phyloP scores from a whole-genome alignment of 1,140 invertebrate genomes.

The Drosophila simulans region DNA sequence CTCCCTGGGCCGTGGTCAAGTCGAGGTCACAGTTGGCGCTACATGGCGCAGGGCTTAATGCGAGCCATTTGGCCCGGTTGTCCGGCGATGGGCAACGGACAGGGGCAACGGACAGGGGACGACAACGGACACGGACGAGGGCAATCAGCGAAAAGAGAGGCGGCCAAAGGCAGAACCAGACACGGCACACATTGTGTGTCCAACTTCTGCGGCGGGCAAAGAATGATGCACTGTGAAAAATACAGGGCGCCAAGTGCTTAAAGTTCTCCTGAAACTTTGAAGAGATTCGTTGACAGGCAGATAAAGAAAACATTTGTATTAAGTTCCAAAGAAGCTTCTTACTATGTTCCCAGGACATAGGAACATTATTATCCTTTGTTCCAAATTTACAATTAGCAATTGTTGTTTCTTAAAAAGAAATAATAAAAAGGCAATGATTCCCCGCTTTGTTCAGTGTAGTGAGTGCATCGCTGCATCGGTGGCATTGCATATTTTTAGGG shows the following conservation, averaged over 20 bases:
- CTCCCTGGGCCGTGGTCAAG: conserved; percentile 24
- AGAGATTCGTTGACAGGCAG: too few species aligned
- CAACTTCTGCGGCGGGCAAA: not conserved
- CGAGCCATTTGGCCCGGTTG: conserved; percentile 51
- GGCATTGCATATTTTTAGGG: conserved; percentile 72
- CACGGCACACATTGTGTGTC: conserved; percentile 23
- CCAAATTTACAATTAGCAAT: too few species aligned
- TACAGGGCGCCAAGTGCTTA: not conserved
- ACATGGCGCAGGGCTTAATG: conserved; percentile 72
- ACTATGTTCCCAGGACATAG: too few species aligned
- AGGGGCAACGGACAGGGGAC: conserved; percentile 6
- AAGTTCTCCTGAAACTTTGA: too few species aligned
- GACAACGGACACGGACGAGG: conserved; percentile 35
- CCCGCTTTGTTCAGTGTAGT: conserved; percentile 6
- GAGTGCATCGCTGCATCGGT: conserved; percentile 8
- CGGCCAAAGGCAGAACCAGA: conserved; percentile 37
- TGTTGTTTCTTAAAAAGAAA: too few species aligned
- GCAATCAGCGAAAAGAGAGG: conserved; percentile 52
- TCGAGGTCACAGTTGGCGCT: conserved; percentile 78
- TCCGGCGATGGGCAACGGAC: conserved; percentile 16
- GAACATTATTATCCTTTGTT: too few species aligned
- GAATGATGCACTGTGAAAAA: not conserved
- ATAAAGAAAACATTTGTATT: too few species aligned
- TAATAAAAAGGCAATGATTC: not conserved
- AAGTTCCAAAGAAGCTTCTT: too few species aligned